Conservation (phyloP, 2,797 vertebrate genomes). For the Gila robusta region DNA sequence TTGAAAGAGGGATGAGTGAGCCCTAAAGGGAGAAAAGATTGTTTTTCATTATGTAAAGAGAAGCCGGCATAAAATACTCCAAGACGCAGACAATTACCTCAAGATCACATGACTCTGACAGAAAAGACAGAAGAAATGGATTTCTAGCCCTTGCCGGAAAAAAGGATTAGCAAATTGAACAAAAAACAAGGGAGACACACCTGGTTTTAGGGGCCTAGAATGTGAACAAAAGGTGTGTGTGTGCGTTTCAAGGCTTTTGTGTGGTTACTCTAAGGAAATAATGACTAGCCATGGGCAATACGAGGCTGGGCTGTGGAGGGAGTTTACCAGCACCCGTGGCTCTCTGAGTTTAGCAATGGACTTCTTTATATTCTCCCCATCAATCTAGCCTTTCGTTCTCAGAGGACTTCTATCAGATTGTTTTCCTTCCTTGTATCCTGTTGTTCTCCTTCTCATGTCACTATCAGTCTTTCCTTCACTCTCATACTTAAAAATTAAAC, state of each 20-base stretch:
- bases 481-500: constrained; percentile 12
- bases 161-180: constrained; percentile 59
- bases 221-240: constrained; percentile 47
- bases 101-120: constrained; percentile 56
- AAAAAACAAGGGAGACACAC: constrained; percentile 57
- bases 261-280: constrained; percentile 50
- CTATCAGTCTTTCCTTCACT: neutral
- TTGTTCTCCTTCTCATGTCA: neutral
- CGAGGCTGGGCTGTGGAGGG: constrained; percentile 48
- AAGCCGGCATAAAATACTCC: constrained; percentile 35
- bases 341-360: constrained; percentile 24
- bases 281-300: constrained; percentile 61
- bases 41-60: constrained; percentile 59
- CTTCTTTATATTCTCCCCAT: constrained; percentile 35
- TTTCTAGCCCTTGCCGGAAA: constrained; percentile 46
- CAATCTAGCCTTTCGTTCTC: constrained; percentile 41
- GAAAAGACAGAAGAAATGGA: constrained; percentile 36
- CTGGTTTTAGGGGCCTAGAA: constrained; percentile 46
- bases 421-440: neutral
- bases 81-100: constrained; percentile 50
- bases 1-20: constrained; percentile 64
- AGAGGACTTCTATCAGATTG: constrained; percentile 35
- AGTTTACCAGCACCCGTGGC: constrained; percentile 45
- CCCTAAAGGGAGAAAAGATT: constrained; percentile 63
- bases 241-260: constrained; percentile 39